phyloP scores from a whole-genome alignment of 2,113 vertebrate genomes.

The Coregonus clupeaformis region DNA sequence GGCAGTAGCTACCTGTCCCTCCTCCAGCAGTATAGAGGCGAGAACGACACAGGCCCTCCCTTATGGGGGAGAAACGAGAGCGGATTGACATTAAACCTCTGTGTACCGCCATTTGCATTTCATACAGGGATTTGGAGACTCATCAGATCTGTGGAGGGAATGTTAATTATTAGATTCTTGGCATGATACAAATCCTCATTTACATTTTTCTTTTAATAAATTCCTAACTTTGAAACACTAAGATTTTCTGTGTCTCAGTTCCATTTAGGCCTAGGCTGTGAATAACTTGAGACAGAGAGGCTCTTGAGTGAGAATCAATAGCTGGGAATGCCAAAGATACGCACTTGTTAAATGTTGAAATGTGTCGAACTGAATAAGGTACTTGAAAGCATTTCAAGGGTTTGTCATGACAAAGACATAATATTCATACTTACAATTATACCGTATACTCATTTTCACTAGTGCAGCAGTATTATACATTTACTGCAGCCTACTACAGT shows the following conservation, averaged over 20 bases:
- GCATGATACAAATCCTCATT: conserved; percentile 60
- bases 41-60: conserved; percentile 46
- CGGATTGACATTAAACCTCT: conserved; percentile 65
- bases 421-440: neutral
- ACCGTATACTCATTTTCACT: too few species aligned
- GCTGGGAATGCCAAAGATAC: too few species aligned
- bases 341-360: too few species aligned
- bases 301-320: too few species aligned
- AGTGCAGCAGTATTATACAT: too few species aligned
- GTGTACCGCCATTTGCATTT: conserved; percentile 72
- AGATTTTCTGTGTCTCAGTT: neutral
- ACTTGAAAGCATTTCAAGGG: too few species aligned
- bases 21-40: conserved; percentile 58
- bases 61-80: conserved; percentile 42
- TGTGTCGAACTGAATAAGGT: too few species aligned
- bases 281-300: too few species aligned
- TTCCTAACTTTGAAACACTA: neutral
- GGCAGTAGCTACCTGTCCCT: conserved; percentile 43
- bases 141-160: conserved; percentile 68
- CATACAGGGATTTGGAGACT: conserved; percentile 64
- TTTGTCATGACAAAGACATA: too few species aligned
- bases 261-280: too few species aligned
- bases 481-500: too few species aligned
- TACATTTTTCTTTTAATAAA: conserved; percentile 44
- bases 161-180: conserved; percentile 64